Percentiles rank a stretch among this genome's conserved stretches.
These are phyloP conservation scores for Poeciliopsis paucimaculata DNA, from an alignment of 2,797 vertebrate genomes.

Conservation along the genomic window DNA sequence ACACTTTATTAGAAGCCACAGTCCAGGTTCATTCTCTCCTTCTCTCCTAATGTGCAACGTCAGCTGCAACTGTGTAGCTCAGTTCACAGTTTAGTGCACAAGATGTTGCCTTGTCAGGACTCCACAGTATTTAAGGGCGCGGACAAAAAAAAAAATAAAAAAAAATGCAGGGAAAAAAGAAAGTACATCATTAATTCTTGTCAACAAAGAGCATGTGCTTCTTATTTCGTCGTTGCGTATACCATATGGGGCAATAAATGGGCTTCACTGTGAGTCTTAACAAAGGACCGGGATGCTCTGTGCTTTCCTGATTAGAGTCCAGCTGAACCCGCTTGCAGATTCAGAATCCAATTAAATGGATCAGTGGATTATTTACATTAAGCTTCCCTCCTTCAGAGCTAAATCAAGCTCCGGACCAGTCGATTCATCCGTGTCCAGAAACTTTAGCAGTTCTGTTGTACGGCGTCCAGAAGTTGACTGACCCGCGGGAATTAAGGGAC, in stretches of 20 bases:
- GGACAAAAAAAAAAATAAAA: neutral
- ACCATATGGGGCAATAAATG: constrained; percentile 2
- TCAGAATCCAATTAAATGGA: constrained; percentile 3
- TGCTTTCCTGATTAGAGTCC: constrained; percentile 10
- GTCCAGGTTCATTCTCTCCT: constrained; percentile 37
- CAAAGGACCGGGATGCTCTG: neutral
- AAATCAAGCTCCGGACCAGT: neutral
- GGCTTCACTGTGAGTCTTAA: neutral
- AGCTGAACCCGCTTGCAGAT: constrained; percentile 1
- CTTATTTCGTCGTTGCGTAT: neutral
- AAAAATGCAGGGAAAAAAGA: neutral
- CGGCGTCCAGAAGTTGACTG: neutral
- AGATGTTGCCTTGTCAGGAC: constrained; percentile 9
- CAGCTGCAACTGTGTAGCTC: neutral
- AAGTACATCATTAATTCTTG: constrained; percentile 14
- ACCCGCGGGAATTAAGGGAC: neutral
- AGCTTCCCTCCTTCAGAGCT: neutral
- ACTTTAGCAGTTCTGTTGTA: neutral
- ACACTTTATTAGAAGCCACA: constrained; percentile 20
- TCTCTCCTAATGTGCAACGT: constrained; percentile 25
- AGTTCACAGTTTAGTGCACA: neutral
- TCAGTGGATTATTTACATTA: constrained; percentile 21
- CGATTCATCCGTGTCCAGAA: neutral
- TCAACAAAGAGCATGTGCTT: constrained; percentile 3
- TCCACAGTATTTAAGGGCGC: neutral